Percentiles rank a stretch among this genome's conserved stretches.
Conservation (phyloP, 1,140 invertebrate species). For the Aphelinus certus region DNA sequence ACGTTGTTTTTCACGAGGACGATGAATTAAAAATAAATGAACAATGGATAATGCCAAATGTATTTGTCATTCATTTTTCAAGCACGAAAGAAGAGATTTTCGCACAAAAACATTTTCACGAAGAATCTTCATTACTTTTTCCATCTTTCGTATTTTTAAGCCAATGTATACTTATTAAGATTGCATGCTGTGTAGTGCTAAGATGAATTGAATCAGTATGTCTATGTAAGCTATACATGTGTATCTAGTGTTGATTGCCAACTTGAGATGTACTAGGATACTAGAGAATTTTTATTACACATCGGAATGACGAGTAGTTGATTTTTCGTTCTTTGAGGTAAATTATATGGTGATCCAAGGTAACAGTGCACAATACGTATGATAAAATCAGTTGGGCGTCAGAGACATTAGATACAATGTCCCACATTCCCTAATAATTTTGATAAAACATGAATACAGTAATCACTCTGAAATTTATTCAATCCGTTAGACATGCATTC, state of each 20-base stretch:
- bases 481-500: no score
- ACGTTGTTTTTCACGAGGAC: no score
- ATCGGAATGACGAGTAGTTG: background rate
- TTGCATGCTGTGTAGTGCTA: slow-evolving; percentile 16
- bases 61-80: background rate
- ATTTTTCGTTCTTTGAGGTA: no score
- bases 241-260: slow-evolving; percentile 19
- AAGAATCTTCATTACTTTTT: slow-evolving; percentile 9
- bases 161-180: background rate
- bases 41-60: no score
- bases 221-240: slow-evolving; percentile 18
- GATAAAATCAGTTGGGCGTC: no score
- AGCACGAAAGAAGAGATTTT: background rate
- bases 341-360: no score
- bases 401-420: no score
- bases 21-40: no score
- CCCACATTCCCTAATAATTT: no score
- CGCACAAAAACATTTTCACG: slow-evolving; percentile 31
- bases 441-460: no score
- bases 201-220: background rate
- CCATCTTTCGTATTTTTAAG: background rate
- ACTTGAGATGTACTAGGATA: slow-evolving; percentile 31
- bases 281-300: background rate
- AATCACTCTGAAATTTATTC: no score
- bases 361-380: no score